These are phyloP conservation scores for Willowsia nigromaculata DNA, from an alignment of 2,888 invertebrate species.

Conservation along the genomic window DNA sequence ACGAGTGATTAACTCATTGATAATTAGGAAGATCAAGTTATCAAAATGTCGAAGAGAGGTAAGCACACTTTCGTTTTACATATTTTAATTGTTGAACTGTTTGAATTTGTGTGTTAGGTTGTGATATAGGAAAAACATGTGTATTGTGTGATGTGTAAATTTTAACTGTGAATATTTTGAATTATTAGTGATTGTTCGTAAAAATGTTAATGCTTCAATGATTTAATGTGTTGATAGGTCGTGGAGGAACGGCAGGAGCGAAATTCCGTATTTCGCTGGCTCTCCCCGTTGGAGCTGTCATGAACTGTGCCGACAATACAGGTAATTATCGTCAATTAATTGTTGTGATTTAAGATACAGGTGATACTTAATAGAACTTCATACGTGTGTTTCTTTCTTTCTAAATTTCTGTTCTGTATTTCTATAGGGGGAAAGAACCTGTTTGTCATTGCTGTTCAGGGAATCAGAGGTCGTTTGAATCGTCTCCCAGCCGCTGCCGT, in stretches of 20 bases:
- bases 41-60: constrained; percentile 68
- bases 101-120: not conserved
- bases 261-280: constrained; percentile 99
- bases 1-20: not conserved
- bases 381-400: too few relatives aligned
- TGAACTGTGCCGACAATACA: constrained; percentile 99
- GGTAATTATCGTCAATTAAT: constrained; percentile 83
- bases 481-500: constrained; percentile 98
- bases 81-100: not conserved
- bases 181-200: not conserved
- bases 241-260: constrained; percentile 99
- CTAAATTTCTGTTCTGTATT: constrained; percentile 77
- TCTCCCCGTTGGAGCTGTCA: constrained; percentile 99
- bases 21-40: not conserved
- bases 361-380: not conserved
- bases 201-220: not conserved
- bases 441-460: constrained; percentile 99
- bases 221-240: constrained; percentile 85
- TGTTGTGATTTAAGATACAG: too few relatives aligned
- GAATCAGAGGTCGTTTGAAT: constrained; percentile 98
- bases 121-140: too few relatives aligned
- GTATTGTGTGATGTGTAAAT: not conserved
- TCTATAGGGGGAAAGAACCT: constrained; percentile 96
- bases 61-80: not conserved
- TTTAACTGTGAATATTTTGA: not conserved